These are phyloP conservation scores for Danionella dracula DNA, from an alignment of 2,797 vertebrate species.

Conservation along the genomic window DNA sequence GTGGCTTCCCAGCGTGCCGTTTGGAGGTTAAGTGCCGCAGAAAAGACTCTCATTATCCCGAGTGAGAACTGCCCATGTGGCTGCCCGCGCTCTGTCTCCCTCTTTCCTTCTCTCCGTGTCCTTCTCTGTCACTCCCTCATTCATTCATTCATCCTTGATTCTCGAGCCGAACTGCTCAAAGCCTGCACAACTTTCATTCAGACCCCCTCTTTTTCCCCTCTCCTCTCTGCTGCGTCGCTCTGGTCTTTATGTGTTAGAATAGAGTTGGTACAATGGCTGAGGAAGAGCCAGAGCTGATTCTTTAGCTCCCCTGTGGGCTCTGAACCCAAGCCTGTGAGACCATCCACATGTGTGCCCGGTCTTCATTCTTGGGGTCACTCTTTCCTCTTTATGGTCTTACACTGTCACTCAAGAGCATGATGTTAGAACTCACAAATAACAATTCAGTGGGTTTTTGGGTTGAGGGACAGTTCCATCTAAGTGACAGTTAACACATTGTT, in stretches of 20 bases:
- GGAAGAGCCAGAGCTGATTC: conserved; percentile 60
- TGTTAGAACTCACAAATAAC: too few species aligned
- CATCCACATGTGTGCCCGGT: conserved; percentile 62
- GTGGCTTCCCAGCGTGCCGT: conserved; percentile 81
- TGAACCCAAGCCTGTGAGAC: conserved; percentile 40
- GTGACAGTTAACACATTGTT: too few species aligned
- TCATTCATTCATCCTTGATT: conserved; percentile 56
- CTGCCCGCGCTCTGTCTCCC: conserved; percentile 56
- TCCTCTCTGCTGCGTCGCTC: conserved; percentile 27
- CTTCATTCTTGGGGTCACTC: conserved; percentile 37
- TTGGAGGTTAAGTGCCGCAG: conserved; percentile 88
- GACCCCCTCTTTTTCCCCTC: conserved; percentile 5
- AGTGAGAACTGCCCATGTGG: conserved; percentile 98
- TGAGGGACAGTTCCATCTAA: too few species aligned
- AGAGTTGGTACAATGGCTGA: conserved; percentile 58
- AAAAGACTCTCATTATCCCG: conserved; percentile 86
- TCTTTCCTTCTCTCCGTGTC: conserved; percentile 19
- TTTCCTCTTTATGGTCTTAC: not conserved
- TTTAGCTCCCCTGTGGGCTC: conserved; percentile 63
- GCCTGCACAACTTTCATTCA: conserved; percentile 59
- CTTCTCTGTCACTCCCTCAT: conserved; percentile 54
- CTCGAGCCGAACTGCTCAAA: conserved; percentile 45
- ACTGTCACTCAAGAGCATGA: not conserved
- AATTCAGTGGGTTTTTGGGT: too few species aligned
- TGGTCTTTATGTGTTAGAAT: conserved; percentile 53